These are phyloP conservation scores for Tragopan temminckii DNA, from an alignment of 2,797 vertebrate species.

Conservation along the genomic window DNA sequence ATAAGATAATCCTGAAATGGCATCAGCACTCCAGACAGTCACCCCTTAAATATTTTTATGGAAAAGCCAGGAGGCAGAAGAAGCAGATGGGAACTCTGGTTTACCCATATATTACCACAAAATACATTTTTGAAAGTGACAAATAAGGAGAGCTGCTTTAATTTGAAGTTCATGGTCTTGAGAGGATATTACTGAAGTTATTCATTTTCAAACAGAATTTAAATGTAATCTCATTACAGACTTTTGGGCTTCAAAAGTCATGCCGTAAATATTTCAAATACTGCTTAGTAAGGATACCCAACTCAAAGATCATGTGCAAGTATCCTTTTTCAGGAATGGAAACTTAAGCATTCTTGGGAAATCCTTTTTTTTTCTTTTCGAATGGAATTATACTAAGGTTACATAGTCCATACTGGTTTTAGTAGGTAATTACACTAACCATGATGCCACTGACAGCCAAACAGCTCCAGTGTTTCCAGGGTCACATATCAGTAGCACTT, in stretches of 20 bases:
- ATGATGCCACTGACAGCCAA: rapidly evolving
- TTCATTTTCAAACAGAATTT: background rate
- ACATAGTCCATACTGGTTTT: background rate
- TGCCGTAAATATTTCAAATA: background rate
- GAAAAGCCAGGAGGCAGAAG: background rate
- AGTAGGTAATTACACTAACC: background rate
- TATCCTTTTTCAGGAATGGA: background rate
- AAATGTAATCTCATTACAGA: background rate
- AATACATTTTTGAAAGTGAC: background rate
- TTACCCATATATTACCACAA: background rate
- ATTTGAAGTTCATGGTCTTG: background rate
- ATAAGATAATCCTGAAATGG: constrained; percentile 35
- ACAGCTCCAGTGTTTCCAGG: background rate
- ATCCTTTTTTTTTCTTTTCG: background rate
- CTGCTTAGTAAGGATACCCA: background rate
- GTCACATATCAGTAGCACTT: background rate
- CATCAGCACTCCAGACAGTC: constrained; percentile 8
- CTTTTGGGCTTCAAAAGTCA: background rate
- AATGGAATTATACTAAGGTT: background rate
- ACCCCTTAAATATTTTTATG: background rate
- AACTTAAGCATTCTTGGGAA: background rate
- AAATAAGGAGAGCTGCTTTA: background rate
- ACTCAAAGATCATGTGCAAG: background rate
- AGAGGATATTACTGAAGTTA: background rate
- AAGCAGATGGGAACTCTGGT: background rate